phyloP scores from a whole-genome alignment of 1,140 invertebrate species.

The Tetragnatha versicolor region DNA sequence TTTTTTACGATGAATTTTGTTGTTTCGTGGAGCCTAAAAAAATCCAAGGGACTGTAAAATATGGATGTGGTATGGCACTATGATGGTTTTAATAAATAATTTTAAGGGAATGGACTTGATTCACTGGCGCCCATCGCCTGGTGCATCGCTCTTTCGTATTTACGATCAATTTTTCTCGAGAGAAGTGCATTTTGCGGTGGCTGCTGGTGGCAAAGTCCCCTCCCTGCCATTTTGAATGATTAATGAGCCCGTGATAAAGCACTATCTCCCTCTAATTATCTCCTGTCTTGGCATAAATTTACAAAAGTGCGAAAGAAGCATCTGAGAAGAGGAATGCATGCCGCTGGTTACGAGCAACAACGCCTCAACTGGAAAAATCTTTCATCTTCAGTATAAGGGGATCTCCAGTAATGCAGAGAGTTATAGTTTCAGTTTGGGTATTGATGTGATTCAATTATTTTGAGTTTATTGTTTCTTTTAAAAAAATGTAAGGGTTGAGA shows the following conservation, averaged over 20 bases:
- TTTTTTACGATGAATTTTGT: too few species aligned
- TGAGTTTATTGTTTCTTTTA: not conserved
- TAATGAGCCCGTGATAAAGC: constrained; percentile 45
- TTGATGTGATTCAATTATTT: not conserved
- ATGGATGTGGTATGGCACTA: too few species aligned
- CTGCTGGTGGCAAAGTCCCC: constrained; percentile 44
- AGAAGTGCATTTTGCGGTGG: constrained; percentile 36
- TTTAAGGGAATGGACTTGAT: too few species aligned
- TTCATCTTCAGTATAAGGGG: too few species aligned
- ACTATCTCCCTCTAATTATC: constrained; percentile 46
- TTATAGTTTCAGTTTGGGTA: too few species aligned
- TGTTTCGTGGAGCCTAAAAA: too few species aligned
- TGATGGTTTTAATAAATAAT: too few species aligned
- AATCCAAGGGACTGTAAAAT: too few species aligned
- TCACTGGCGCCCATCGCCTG: not conserved
- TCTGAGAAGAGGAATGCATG: not conserved
- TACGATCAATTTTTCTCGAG: constrained; percentile 45
- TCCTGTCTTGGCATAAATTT: constrained; percentile 43
- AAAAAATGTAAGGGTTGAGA: too few species aligned
- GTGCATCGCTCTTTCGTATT: constrained; percentile 8
- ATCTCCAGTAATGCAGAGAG: too few species aligned
- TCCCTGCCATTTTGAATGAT: constrained; percentile 51
- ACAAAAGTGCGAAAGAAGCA: constrained; percentile 31
- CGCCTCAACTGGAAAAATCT: too few species aligned
- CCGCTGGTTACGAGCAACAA: not conserved